Evolutionary conservation across 2,888 invertebrate genomes (phyloP).

Genomic region (Eristalis pertinax): DNA sequence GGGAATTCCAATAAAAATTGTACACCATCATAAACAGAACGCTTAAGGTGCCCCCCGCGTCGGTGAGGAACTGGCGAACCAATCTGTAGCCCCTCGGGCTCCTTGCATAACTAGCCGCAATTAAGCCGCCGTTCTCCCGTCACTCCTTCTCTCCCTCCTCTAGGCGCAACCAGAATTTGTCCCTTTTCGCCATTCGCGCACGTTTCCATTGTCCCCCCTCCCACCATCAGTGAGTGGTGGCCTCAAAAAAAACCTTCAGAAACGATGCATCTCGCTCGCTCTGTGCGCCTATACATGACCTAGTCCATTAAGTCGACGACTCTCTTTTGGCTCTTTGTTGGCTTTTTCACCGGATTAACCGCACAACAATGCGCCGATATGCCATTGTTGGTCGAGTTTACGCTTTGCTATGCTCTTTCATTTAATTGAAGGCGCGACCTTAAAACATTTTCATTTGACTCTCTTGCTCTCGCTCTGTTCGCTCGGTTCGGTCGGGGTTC

Average conservation of each 20-base stretch:
- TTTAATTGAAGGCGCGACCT: constrained; percentile 64
- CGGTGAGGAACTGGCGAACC: neutral
- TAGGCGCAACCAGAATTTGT: neutral
- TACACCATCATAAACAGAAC: neutral
- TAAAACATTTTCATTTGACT: constrained; percentile 53
- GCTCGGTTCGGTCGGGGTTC: neutral
- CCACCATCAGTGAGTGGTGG: neutral
- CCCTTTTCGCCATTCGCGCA: neutral
- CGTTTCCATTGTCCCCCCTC: neutral
- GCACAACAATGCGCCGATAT: constrained; percentile 13
- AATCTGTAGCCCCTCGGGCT: neutral
- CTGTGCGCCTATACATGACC: constrained; percentile 40
- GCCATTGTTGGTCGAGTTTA: constrained; percentile 25
- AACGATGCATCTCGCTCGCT: neutral
- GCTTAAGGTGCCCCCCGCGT: neutral
- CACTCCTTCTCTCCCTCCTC: neutral
- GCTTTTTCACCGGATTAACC: neutral
- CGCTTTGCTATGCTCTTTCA: constrained; percentile 38
- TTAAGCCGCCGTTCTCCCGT: neutral
- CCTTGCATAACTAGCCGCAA: neutral
- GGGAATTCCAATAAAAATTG: neutral
- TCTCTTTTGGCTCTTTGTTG: constrained; percentile 26
- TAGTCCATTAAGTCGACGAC: constrained; percentile 60
- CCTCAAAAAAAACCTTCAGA: neutral
- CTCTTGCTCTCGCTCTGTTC: neutral